phyloP scores from a whole-genome alignment of 92 coral and sea anemone species.

The Actinernus sp. region DNA sequence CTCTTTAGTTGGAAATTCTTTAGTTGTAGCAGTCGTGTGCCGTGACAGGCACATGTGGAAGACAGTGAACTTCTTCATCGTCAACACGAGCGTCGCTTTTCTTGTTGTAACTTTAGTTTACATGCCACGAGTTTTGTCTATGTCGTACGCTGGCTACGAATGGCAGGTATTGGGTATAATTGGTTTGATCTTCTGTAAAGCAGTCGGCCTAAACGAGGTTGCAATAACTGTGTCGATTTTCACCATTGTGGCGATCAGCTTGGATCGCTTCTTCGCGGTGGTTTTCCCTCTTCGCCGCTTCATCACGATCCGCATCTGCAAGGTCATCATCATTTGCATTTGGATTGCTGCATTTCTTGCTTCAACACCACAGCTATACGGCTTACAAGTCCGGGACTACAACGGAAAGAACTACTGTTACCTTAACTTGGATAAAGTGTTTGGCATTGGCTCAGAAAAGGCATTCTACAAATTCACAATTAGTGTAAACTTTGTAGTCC shows the following conservation, averaged over 20 bases:
- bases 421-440: conserved; percentile 59
- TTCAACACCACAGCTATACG: conserved; percentile 66
- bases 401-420: conserved; percentile 41
- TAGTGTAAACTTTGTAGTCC: conserved; percentile 58
- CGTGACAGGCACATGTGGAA: conserved; percentile 54
- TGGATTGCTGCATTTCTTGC: conserved; percentile 67
- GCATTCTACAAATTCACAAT: conserved; percentile 58
- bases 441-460: conserved; percentile 71
- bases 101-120: conserved; percentile 58
- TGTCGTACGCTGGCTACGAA: conserved; percentile 52
- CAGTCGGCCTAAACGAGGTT: conserved; percentile 62
- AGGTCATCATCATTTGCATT: conserved; percentile 24
- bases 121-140: conserved; percentile 70
- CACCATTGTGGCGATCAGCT: conserved; percentile 76
- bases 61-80: conserved; percentile 78
- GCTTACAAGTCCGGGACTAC: conserved; percentile 14
- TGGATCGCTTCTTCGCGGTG: conserved; percentile 72
- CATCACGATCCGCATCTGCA: conserved; percentile 43
- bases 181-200: conserved; percentile 74
- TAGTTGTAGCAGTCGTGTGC: conserved; percentile 58
- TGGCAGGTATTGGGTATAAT: conserved; percentile 59
- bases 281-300: conserved; percentile 69
- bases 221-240: conserved; percentile 72
- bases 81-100: conserved; percentile 73
- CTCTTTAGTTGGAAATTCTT: conserved; percentile 67